Evolutionary conservation across 2,113 vertebrate genomes (phyloP).

Genomic region (Astur gentilis): DNA sequence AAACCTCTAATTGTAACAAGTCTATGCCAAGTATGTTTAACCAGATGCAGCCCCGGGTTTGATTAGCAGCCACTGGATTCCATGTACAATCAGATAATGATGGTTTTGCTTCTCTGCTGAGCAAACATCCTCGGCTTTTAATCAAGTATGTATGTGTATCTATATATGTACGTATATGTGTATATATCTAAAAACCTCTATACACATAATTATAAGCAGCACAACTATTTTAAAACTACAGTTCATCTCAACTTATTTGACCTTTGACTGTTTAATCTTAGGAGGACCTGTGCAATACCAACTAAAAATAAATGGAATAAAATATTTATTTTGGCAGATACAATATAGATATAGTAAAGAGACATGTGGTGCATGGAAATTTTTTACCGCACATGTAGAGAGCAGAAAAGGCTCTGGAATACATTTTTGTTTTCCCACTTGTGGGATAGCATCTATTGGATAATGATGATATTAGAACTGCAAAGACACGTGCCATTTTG

Average conservation of each 20-base stretch:
- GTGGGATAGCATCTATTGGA: slow-evolving; percentile 70
- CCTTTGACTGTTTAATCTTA: slow-evolving; percentile 71
- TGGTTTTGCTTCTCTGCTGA: slow-evolving; percentile 74
- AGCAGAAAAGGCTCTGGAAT: slow-evolving; percentile 62
- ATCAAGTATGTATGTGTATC: slow-evolving; percentile 68
- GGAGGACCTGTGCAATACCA: slow-evolving; percentile 64
- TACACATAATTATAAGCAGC: slow-evolving; percentile 37
- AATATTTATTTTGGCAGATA: slow-evolving; percentile 77
- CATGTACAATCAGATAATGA: slow-evolving; percentile 83
- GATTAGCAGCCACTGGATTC: slow-evolving; percentile 79
- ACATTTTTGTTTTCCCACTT: slow-evolving; percentile 71
- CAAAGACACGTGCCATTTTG: slow-evolving; percentile 67
- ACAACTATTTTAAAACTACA: slow-evolving; percentile 64
- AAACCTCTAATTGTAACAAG: slow-evolving; percentile 81
- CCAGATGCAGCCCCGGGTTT: slow-evolving; percentile 77
- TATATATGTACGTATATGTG: not conserved
- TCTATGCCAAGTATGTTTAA: slow-evolving; percentile 78
- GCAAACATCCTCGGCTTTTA: slow-evolving; percentile 74
- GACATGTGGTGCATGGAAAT: slow-evolving; percentile 66
- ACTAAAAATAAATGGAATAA: slow-evolving; percentile 72
- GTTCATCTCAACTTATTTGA: slow-evolving; percentile 74
- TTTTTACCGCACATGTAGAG: slow-evolving; percentile 71
- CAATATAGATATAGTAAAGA: slow-evolving; percentile 57
- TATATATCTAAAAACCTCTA: slow-evolving; percentile 53
- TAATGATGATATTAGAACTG: slow-evolving; percentile 69